phyloP scores from a whole-genome alignment of 1,140 invertebrate genomes.

The Helicorthomorpha holstii region DNA sequence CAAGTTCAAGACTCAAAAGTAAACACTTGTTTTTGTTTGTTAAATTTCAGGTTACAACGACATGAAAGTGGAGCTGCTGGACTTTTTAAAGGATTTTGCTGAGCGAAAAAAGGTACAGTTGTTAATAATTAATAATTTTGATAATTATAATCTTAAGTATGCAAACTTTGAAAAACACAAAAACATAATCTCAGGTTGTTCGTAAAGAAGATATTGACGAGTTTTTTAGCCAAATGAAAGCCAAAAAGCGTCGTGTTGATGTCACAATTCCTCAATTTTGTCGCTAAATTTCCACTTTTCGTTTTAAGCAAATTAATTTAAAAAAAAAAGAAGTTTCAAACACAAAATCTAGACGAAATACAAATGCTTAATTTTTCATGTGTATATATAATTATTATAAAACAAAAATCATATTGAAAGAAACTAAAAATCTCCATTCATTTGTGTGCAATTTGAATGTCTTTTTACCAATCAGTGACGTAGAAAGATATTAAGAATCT shows the following conservation, averaged over 20 bases:
- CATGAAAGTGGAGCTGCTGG: constrained; percentile 63
- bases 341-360: too few relatives aligned
- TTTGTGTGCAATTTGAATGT: too few relatives aligned
- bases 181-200: constrained; percentile 37
- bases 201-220: constrained; percentile 75
- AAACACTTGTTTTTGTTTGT: constrained; percentile 14
- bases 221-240: constrained; percentile 69
- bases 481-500: too few relatives aligned
- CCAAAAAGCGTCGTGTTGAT: constrained; percentile 49
- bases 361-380: too few relatives aligned
- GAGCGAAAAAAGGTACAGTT: constrained; percentile 45
- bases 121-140: constrained; percentile 1
- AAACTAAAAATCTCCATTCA: too few relatives aligned
- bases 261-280: constrained; percentile 12
- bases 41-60: constrained; percentile 52
- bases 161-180: not conserved
- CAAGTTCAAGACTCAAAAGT: not conserved
- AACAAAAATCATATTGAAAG: too few relatives aligned
- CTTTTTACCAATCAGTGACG: too few relatives aligned
- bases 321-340: too few relatives aligned
- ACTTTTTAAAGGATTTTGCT: constrained; percentile 73
- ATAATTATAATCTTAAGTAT: not conserved
- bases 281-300: constrained; percentile 11
- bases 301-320: too few relatives aligned
- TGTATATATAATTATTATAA: too few relatives aligned